Base-by-base conservation (phyloP, 1,140 invertebrate species). In the Rhysida immarginata region DNA sequence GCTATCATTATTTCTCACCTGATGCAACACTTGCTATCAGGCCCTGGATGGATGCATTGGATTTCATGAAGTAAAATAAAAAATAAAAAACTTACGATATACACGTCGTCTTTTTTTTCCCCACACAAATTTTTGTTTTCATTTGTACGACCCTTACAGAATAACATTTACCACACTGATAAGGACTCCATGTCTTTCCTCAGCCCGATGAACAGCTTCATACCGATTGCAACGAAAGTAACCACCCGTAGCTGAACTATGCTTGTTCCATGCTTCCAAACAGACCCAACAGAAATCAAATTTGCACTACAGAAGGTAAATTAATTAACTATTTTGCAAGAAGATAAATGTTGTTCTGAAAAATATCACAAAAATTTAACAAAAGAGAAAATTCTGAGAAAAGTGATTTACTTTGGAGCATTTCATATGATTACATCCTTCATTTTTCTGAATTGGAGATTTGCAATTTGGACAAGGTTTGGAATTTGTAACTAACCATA, bases 251-350 rank as follows among this genome's bases (percentile, higher is more conserved):
- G 77, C 77, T 3, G 80, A 81, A 61, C 79, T 81, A 64, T 85
- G 83, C 53, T 79, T 75, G 64, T 84, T 84, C 82, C 82, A 84
- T 45, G 77, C 77, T 63, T 84, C 82, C 61, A 83, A 70, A 66
- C 83, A 85, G 18, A 84, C 80, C 83, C 83, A 84, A 68, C 82
- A 84, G 63, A 83, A 85, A 62, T 84, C 81, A 70, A 78, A 78
- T 71, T 83, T 84, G 66, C 83, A 84, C 78, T 82, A n/a, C n/a
- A n/a, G n/a, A n/a, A n/a, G n/a, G n/a, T n/a, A n/a, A n/a, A n/a
- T n/a, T n/a, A n/a, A n/a, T n/a, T n/a, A n/a, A n/a, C n/a, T n/a
- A n/a, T n/a, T n/a, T n/a, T n/a, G n/a, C n/a, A n/a, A n/a, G n/a
- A n/a, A n/a, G n/a, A n/a, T n/a, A n/a, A n/a, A n/a, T n/a, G n/a